These are phyloP conservation scores for Adineta ricciae DNA, from an alignment of 2,888 invertebrate genomes.

Conservation along the genomic window DNA sequence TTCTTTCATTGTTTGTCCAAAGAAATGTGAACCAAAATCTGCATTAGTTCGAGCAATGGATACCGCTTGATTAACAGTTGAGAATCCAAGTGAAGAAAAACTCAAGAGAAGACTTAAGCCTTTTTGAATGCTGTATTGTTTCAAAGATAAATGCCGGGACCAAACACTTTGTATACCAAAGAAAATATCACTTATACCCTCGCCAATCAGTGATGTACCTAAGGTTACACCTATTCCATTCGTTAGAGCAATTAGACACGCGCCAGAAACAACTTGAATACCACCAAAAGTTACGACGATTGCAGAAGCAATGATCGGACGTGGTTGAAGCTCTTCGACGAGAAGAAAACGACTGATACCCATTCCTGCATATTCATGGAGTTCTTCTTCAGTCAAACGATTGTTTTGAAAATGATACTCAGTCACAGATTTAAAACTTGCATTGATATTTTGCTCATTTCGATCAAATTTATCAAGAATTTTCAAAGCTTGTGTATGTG, in stretches of 20 bases:
- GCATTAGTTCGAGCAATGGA: neutral
- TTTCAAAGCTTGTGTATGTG: neutral
- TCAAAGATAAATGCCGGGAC: neutral
- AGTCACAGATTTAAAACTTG: neutral
- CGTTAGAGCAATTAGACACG: neutral
- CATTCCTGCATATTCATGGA: neutral
- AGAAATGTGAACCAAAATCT: too few species aligned
- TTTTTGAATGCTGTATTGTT: conserved; percentile 31
- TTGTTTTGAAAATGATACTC: neutral
- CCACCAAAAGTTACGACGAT: neutral
- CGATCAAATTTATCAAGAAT: neutral
- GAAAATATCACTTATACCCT: neutral
- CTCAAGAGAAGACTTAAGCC: conserved; percentile 29
- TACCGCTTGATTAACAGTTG: neutral
- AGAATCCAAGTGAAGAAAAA: neutral
- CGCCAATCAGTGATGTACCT: neutral
- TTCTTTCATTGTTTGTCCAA: too few species aligned
- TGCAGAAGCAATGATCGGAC: neutral
- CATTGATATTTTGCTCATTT: neutral
- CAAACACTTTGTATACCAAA: neutral
- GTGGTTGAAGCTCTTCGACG: neutral
- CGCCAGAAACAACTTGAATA: neutral
- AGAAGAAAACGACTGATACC: neutral
- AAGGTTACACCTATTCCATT: neutral
- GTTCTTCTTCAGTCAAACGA: neutral